Evolutionary conservation across 2,797 vertebrate species (phyloP).

Genomic region (Chelon auratus): DNA sequence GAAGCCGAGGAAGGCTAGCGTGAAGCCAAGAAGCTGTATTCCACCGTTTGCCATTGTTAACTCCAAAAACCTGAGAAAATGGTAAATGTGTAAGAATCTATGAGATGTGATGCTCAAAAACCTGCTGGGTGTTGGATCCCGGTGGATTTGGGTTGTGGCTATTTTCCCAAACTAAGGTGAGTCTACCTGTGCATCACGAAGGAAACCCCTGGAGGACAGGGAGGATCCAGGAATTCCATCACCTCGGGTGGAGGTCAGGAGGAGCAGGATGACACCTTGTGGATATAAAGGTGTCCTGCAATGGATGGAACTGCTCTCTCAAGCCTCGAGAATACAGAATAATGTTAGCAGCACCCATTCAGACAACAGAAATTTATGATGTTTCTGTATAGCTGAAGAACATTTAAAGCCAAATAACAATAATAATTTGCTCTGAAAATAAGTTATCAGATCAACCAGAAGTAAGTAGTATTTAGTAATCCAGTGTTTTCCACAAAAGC

Average conservation of each 20-base stretch:
- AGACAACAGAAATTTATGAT: neutral
- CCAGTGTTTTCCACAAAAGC: neutral
- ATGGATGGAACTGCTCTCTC: neutral
- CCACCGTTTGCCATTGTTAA: slow-evolving; percentile 89
- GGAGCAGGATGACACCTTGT: slow-evolving; percentile 51
- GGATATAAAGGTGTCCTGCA: slow-evolving; percentile 36
- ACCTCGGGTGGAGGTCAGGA: neutral
- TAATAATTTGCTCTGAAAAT: too few relatives aligned
- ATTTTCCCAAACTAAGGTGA: slow-evolving; percentile 7
- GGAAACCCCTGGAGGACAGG: slow-evolving; percentile 47
- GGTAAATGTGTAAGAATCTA: neutral
- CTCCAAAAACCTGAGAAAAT: neutral
- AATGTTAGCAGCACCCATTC: neutral
- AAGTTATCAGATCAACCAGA: too few relatives aligned
- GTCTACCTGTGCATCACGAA: slow-evolving; percentile 55
- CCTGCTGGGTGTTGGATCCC: slow-evolving; percentile 11
- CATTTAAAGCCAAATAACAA: too few relatives aligned
- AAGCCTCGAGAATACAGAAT: neutral
- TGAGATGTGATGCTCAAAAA: neutral
- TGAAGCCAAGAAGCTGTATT: slow-evolving; percentile 92
- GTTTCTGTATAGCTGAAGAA: too few relatives aligned
- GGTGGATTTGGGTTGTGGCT: slow-evolving; percentile 4
- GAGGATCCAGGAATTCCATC: slow-evolving; percentile 51
- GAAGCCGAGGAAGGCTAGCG: slow-evolving; percentile 90
- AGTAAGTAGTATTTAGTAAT: neutral